These are phyloP conservation scores for Lottia scabra DNA, from an alignment of 2,888 invertebrate genomes.

Conservation along the genomic window DNA sequence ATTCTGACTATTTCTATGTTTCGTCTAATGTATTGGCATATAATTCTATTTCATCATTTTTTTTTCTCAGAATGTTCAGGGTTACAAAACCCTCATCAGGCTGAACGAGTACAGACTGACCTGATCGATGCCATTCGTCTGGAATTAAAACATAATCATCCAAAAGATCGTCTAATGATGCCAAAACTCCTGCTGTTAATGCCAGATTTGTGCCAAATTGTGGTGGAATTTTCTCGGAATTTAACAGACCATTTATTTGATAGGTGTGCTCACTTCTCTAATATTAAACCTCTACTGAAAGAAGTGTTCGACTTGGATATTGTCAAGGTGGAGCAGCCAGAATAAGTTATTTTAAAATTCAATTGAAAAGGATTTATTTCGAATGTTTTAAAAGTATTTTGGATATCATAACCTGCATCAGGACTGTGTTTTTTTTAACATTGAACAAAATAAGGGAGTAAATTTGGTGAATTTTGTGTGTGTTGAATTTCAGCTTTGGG, in stretches of 20 bases:
- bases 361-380: too few relatives aligned
- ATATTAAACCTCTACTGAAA: conserved; percentile 49
- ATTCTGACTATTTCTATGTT: too few relatives aligned
- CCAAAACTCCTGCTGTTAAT: conserved; percentile 53
- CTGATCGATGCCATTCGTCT: conserved; percentile 52
- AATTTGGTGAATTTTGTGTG: too few relatives aligned
- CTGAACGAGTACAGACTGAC: conserved; percentile 51
- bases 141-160: conserved; percentile 59
- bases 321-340: not conserved
- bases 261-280: conserved; percentile 33
- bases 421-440: too few relatives aligned
- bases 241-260: conserved; percentile 46
- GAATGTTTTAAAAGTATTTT: too few relatives aligned
- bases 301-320: conserved; percentile 51
- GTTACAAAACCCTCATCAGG: conserved; percentile 30
- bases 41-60: not conserved
- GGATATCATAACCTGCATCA: too few relatives aligned
- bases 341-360: too few relatives aligned
- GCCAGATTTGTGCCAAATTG: conserved; percentile 52
- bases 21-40: too few relatives aligned
- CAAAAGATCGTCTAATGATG: conserved; percentile 49
- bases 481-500: too few relatives aligned
- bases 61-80: conserved; percentile 41
- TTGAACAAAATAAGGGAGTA: too few relatives aligned
- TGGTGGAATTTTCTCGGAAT: conserved; percentile 51